Conservation (phyloP, 2,797 vertebrate genomes). For the Periparus ater region DNA sequence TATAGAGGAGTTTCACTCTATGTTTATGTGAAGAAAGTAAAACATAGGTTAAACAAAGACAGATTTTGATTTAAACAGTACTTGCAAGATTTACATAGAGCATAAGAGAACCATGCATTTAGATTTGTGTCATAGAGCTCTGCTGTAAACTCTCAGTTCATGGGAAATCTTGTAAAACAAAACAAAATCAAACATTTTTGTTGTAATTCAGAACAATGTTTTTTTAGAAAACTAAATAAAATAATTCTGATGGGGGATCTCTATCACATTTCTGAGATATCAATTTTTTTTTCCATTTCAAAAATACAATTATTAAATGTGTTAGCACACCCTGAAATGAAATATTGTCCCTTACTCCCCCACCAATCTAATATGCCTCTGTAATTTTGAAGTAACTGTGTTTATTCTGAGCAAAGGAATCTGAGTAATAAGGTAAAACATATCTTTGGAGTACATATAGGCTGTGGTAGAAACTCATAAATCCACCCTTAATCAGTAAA, state of each 20-base stretch:
- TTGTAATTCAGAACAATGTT: neutral
- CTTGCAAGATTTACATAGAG: neutral
- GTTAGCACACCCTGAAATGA: neutral
- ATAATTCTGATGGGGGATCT: neutral
- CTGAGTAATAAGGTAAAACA: neutral
- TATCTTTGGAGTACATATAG: neutral
- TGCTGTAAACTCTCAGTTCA: neutral
- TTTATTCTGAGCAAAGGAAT: neutral
- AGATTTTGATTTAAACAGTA: neutral
- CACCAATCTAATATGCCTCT: neutral
- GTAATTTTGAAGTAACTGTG: neutral
- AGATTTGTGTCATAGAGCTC: neutral
- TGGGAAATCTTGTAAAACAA: neutral
- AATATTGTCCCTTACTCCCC: neutral
- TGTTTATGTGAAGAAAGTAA: neutral
- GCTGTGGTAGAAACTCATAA: neutral
- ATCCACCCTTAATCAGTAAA: neutral
- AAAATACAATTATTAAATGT: neutral
- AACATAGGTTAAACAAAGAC: neutral
- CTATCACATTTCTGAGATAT: neutral
- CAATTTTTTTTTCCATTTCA: neutral
- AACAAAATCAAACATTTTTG: neutral
- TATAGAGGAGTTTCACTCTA: neutral
- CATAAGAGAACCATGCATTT: neutral
- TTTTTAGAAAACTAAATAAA: neutral